These are phyloP conservation scores for Megalops cyprinoides DNA, from an alignment of 2,797 vertebrate genomes.

Conservation along the genomic window DNA sequence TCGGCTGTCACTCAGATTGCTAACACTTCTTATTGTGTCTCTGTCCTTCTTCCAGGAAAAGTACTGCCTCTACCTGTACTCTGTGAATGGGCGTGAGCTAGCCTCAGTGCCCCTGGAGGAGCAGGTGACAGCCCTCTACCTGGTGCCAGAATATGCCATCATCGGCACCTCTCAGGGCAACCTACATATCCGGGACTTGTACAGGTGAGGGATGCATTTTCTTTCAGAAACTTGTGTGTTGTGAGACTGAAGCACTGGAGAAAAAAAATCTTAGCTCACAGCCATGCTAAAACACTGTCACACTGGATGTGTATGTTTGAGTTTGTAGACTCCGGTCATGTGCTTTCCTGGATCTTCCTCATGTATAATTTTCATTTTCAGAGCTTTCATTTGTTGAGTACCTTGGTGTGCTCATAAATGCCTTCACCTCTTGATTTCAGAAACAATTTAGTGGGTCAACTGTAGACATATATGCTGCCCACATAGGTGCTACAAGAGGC, in stretches of 20 bases:
- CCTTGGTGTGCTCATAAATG: too few species aligned
- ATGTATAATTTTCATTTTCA: background rate
- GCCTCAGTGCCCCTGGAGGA: slow-evolving; percentile 79
- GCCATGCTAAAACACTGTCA: background rate
- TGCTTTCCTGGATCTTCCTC: background rate
- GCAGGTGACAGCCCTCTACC: slow-evolving; percentile 81
- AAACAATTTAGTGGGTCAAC: too few species aligned
- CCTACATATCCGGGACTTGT: slow-evolving; percentile 85
- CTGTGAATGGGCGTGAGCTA: slow-evolving; percentile 85
- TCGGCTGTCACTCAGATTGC: background rate
- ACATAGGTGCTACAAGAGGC: too few species aligned
- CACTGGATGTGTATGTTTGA: slow-evolving; percentile 12
- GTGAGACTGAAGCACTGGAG: background rate
- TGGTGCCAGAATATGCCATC: slow-evolving; percentile 86
- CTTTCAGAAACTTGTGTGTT: background rate
- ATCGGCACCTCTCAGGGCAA: slow-evolving; percentile 85
- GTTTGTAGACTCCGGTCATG: too few species aligned
- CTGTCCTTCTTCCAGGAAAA: slow-evolving; percentile 68
- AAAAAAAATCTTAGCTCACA: background rate
- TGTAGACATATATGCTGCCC: too few species aligned
- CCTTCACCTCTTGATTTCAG: too few species aligned
- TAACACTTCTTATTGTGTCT: background rate
- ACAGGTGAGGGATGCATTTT: slow-evolving; percentile 63
- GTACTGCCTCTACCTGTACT: slow-evolving; percentile 86
- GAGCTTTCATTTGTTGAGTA: too few species aligned